phyloP scores from a whole-genome alignment of 2,113 vertebrate genomes.

The Calcarius ornatus region DNA sequence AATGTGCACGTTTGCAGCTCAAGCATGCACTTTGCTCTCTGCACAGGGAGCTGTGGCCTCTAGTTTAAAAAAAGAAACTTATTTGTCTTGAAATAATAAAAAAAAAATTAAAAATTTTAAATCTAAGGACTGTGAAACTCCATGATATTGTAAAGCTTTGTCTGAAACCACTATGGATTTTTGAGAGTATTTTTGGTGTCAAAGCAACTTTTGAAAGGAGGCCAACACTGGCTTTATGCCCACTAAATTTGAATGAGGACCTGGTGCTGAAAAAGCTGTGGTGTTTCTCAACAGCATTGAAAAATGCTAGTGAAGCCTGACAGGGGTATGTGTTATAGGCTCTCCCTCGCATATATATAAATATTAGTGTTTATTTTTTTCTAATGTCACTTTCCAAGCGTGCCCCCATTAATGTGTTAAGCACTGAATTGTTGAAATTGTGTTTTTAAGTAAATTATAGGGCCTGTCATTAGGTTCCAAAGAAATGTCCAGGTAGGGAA shows the following conservation, averaged over 20 bases:
- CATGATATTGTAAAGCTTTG: background rate
- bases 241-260: background rate
- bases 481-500: background rate
- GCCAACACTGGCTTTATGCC: background rate
- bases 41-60: background rate
- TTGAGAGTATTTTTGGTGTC: background rate
- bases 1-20: fast-evolving
- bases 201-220: background rate
- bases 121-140: background rate
- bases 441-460: background rate
- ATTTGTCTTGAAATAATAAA: background rate
- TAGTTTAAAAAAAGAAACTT: background rate
- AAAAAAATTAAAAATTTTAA: background rate
- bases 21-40: background rate
- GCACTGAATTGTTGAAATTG: background rate
- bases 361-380: background rate
- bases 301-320: background rate
- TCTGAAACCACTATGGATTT: background rate
- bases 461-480: background rate
- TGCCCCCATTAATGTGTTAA: background rate
- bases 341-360: background rate
- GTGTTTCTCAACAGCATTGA: background rate
- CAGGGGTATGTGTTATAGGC: background rate
- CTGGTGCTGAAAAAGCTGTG: background rate
- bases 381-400: background rate